Conservation (phyloP, 2,888 invertebrate genomes). For the Polymixis flavicincta region DNA sequence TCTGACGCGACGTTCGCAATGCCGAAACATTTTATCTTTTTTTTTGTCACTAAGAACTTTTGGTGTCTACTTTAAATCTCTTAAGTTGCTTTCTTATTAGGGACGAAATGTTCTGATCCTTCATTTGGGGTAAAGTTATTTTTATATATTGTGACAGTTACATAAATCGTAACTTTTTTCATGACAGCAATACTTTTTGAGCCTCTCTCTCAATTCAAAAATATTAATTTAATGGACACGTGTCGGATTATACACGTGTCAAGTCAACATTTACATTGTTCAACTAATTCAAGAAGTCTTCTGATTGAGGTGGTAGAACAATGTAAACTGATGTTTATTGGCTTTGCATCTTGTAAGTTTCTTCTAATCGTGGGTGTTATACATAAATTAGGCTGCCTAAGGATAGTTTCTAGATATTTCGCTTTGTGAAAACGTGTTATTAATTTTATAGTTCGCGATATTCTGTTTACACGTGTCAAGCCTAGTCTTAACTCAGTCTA, state of each 20-base stretch:
- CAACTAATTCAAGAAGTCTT: not conserved
- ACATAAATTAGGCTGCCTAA: not conserved
- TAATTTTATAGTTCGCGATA: not conserved
- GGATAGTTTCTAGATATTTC: not conserved
- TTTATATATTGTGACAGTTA: constrained; percentile 45
- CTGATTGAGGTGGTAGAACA: not conserved
- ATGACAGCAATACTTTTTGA: not conserved
- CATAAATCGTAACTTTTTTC: not conserved
- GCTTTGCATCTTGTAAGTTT: not conserved
- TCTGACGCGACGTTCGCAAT: constrained; percentile 45
- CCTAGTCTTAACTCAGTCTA: not conserved
- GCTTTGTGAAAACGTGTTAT: not conserved
- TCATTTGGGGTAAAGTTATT: constrained; percentile 39
- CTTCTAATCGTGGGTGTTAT: too few species aligned
- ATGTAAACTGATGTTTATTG: not conserved
- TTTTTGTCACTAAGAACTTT: constrained; percentile 46
- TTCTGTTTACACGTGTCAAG: not conserved
- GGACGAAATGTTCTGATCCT: constrained; percentile 42
- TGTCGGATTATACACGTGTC: not conserved
- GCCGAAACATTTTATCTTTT: constrained; percentile 61
- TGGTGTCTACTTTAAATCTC: constrained; percentile 42
- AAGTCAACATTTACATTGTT: not conserved
- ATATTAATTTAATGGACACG: too few species aligned
- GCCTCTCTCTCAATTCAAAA: not conserved
- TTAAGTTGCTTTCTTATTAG: constrained; percentile 53